A percentile compares a stretch with the other conserved stretches of the same genome.
Conservation (phyloP, 2,888 invertebrate species). For the Scelioninae gen. 1 region DNA sequence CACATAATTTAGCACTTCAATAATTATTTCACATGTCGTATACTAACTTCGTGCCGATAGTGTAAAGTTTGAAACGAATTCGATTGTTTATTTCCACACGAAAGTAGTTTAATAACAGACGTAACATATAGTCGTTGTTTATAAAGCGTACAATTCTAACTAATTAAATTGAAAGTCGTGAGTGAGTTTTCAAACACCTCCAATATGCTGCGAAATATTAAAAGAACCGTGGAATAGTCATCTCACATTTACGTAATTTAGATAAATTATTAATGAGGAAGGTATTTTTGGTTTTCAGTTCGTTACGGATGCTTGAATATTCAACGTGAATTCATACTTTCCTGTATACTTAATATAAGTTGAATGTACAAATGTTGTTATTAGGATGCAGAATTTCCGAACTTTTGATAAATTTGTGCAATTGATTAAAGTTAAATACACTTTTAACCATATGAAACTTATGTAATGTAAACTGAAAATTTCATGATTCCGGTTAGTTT, state of each 20-base stretch:
- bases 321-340: neutral
- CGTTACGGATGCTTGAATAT: neutral
- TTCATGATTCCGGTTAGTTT: no score
- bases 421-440: neutral
- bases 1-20: conserved; percentile 1
- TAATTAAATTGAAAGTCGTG: neutral
- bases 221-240: neutral
- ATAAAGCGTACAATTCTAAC: neutral
- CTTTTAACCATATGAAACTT: neutral
- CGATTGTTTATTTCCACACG: neutral
- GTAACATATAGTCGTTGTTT: neutral
- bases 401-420: neutral
- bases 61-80: neutral
- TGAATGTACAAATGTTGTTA: neutral
- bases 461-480: no score
- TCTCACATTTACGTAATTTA: neutral
- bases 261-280: neutral
- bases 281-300: neutral
- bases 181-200: neutral
- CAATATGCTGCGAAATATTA: neutral
- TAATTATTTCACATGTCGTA: neutral
- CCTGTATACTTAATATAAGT: neutral
- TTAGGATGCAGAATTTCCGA: neutral
- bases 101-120: neutral
- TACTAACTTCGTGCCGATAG: neutral